Evolutionary conservation across 2,113 vertebrate genomes (phyloP), one percentile per base, ranked within the genome.

Genomic region (Labeo catla): DNA sequence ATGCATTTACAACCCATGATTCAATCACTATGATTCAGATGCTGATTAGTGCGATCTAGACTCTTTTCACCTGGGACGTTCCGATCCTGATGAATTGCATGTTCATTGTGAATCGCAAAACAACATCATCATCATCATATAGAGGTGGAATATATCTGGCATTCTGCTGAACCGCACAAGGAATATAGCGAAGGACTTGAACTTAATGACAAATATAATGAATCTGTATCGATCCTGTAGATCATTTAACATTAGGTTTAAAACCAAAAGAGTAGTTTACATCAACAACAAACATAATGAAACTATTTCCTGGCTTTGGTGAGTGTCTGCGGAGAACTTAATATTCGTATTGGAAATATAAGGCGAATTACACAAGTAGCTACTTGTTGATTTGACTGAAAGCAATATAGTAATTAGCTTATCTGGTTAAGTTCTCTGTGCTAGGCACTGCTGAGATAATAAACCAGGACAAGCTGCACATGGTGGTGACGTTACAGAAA

Each of bases 361-460:
- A 45, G 34, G 16, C 34, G 70, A 19, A 36, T 8, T 3, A 12
- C 6, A 57, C 16, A 59, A 77, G 81, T 68, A 84, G 82, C 76
- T 86, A 83, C 81, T 73, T 86, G 87, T 87, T 66, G 74, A 83
- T 79, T 12, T 66, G 54, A 83, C 80, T 70, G 36, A 23, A 59
- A 78, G 28, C 61, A 85, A 85, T 88, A 86, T 81, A 91, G 66
- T 83, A 49, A 86, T 89, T 91, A 86, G 34, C 91, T 94, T 95
- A 95, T 95, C 93, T 19, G 90, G 70, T 13, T 84, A 23, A 78
- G 81, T 80, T 90, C 89, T 91, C 90, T 8, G 94, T 94, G 91
- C 93, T 90, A 91, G 94, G 94, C 88, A 94, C 94, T 8, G 54
- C 12, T 8, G 34, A 85, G 92, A 92, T 93, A 92, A 90, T 36